Conservation (phyloP, 2,113 vertebrate species). For the Myocastor coypus region DNA sequence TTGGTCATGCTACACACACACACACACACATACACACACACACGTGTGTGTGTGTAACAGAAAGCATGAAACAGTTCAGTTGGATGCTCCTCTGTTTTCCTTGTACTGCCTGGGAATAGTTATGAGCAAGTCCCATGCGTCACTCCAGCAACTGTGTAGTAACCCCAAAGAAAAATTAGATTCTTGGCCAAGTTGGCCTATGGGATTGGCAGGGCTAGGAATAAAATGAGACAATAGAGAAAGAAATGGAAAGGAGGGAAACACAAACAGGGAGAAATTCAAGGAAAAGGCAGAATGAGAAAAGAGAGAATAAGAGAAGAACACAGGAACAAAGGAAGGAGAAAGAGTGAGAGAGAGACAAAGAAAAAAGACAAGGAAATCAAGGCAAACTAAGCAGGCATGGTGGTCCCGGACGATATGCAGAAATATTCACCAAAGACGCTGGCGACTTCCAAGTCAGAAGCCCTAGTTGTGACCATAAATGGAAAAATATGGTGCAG, state of each 20-base stretch:
- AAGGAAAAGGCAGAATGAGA: too few species aligned
- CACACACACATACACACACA: too few species aligned
- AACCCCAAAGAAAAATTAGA: background rate
- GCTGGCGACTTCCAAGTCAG: background rate
- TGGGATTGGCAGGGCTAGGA: background rate
- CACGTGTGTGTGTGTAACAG: background rate
- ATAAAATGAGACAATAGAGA: background rate
- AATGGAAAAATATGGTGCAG: background rate
- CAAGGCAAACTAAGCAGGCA: background rate
- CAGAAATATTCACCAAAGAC: background rate
- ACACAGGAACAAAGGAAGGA: background rate
- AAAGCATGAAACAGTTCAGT: background rate
- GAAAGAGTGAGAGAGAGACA: accelerated
- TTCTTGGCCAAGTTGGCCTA: background rate
- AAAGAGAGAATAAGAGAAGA: background rate
- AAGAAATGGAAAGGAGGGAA: background rate
- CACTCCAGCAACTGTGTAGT: slow-evolving; percentile 1
- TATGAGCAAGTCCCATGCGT: background rate
- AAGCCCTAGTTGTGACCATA: background rate
- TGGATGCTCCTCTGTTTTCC: background rate
- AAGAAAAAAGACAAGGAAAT: background rate
- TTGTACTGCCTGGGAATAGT: background rate
- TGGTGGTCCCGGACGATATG: background rate
- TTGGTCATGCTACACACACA: background rate
- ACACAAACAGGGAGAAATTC: background rate